phyloP scores from a whole-genome alignment of 1,140 invertebrate species.

The Mesaphorura yosii region DNA sequence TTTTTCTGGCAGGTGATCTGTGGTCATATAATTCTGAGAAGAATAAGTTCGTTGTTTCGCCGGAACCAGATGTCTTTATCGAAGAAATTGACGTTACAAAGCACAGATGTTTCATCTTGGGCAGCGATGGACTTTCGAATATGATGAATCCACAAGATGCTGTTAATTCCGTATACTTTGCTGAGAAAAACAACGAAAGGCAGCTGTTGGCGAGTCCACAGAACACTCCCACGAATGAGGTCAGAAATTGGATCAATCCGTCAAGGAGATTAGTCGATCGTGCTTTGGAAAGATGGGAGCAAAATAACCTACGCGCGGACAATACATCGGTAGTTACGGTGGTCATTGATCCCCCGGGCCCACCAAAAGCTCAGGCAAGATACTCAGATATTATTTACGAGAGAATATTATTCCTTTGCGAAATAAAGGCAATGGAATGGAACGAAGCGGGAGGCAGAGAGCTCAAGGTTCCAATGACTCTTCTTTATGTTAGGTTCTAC shows the following conservation, averaged over 20 bases:
- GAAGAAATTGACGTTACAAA: conserved; percentile 64
- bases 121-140: conserved; percentile 94
- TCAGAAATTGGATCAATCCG: conserved; percentile 63
- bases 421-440: too few relatives aligned
- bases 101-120: conserved; percentile 81
- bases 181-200: conserved; percentile 67
- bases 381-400: too few relatives aligned
- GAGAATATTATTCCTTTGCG: too few relatives aligned
- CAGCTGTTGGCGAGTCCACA: conserved; percentile 31
- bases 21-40: conserved; percentile 90
- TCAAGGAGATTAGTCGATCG: conserved; percentile 78
- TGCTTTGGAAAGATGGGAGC: conserved; percentile 62
- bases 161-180: conserved; percentile 69
- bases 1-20: conserved; percentile 61
- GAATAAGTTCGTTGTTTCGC: conserved; percentile 89
- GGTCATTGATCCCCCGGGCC: conserved; percentile 79
- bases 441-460: too few relatives aligned
- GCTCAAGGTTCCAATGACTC: too few relatives aligned
- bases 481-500: too few relatives aligned
- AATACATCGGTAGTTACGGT: conserved; percentile 90
- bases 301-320: conserved; percentile 73
- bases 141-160: conserved; percentile 73
- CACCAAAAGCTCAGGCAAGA: conserved; percentile 53
- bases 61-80: conserved; percentile 87
- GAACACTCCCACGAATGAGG: conserved; percentile 10